Percentiles rank a stretch among this genome's conserved stretches.
These are phyloP conservation scores for Tenebrosternarchus preto DNA, from an alignment of 2,113 vertebrate species.

Conservation along the genomic window DNA sequence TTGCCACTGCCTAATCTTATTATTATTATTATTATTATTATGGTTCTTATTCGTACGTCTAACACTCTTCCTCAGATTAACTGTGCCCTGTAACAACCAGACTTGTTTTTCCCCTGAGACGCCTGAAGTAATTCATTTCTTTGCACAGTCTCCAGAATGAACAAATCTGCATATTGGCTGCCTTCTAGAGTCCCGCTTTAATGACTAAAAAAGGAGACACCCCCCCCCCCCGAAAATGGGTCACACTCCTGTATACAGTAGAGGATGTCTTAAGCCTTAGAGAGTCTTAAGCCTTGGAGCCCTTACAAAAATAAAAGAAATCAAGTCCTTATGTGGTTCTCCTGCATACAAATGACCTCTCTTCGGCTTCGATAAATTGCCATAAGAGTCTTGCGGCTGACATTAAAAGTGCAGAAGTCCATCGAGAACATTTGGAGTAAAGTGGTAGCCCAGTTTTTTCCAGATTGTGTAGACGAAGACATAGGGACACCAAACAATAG, in stretches of 20 bases:
- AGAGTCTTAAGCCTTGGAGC: constrained; percentile 13
- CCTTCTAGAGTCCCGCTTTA: constrained; percentile 46
- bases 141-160: constrained; percentile 64
- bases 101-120: constrained; percentile 8
- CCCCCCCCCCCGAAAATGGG: constrained; percentile 43
- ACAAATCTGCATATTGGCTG: constrained; percentile 77
- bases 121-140: constrained; percentile 66
- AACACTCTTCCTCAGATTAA: constrained; percentile 21
- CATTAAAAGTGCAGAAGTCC: not conserved
- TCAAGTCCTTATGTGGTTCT: not conserved
- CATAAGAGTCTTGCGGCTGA: not conserved
- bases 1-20: too few species aligned
- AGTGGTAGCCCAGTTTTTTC: not conserved
- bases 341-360: not conserved
- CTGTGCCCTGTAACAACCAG: not conserved
- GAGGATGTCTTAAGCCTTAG: constrained; percentile 36
- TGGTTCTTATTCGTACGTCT: not conserved
- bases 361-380: constrained; percentile 3
- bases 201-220: constrained; percentile 57
- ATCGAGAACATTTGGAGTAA: not conserved
- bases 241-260: constrained; percentile 56
- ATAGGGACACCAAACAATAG: too few species aligned
- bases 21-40: too few species aligned
- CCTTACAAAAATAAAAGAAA: not conserved
- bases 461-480: too few species aligned